Evolutionary conservation across 2,113 vertebrate genomes (phyloP), one percentile per base, ranked within the genome.

Genomic region (Nerophis ophidion): DNA sequence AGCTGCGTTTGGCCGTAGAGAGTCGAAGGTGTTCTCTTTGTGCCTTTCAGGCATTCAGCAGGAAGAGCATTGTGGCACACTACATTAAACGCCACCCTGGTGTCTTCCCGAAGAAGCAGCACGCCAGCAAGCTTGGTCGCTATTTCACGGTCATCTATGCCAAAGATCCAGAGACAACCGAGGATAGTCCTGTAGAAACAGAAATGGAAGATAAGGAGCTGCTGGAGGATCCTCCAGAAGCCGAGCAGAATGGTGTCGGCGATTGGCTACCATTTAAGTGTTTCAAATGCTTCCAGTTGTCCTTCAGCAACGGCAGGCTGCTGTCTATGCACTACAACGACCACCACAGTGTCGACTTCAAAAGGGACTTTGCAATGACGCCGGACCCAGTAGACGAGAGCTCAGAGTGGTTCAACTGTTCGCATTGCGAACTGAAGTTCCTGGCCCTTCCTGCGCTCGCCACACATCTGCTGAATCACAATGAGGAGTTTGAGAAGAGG

Each of bases 1-100:
- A 99, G 47, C 86, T 98, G 63, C 93, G 93, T 57, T 91, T 94
- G 61, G 95, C 97, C 0, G 93, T 99, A 50, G 97, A 99, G 69
- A 93, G 90, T 66, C 92, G 94, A 52, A 93, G 89, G 74, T 99
- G 97, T 61, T 98, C 96, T 0, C 87, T 99, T 16, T 99, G 96
- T 49, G 83, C 91, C 58, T 99, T 99, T 80, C 97, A 98, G 79
- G 96, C 97, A 0, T 97, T 96, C 72, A 98, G 95, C 82, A 95
- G 96, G 84, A 98, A 98, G 53, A 97, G 97, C 63, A 98, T 99
- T 0, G 95, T 99, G 70, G 98, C 97, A 9, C 97, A 99, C 80
- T 99, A 98, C 82, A 97, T 98, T 85, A 98, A 99, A 81, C 94
- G 96, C 34, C 97, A 99, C 71, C 97, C 97, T 0, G 97, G 97